Evolutionary conservation across 1,140 invertebrate species (phyloP), one percentile per base, ranked within the genome.

Genomic region (Telenomus remus): DNA sequence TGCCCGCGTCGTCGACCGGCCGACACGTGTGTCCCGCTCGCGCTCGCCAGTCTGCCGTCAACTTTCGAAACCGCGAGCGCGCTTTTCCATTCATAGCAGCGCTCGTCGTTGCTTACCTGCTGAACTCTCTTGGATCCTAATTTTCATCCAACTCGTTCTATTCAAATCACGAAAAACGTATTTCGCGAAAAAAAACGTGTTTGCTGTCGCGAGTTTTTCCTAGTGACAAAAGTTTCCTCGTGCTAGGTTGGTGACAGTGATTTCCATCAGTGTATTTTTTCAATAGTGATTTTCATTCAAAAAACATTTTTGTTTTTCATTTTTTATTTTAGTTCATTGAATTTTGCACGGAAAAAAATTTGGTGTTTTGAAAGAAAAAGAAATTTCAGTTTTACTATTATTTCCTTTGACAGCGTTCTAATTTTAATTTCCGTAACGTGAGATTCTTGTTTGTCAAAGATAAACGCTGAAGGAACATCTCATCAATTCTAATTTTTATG

Each of bases 61-160:
- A 72, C 69, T 72, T 64, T 72, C 54, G 48, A 64, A 57, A 59
- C 46, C 59, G 47, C 44, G 51, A 61, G 51, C 51, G 51, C 46
- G 60, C 69, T 64, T 64, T 72, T 64, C 54, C 69, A 59, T 72
- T 71, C 59, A 63, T 48, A 64, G 51, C 59, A 51, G 34, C 56
- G 19, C 14, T 33, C 33, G 33, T 35, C 12, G 0, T 54, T 47
- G 8, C 15, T n/a, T 5, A 19, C 16, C n/a, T 16, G 1, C 6
- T 9, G 33, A 53, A 53, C 60, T 49, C 4, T 65, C 19, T 27
- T 27, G 19, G 19, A 27, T 27, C 16, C 33, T n/a, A n/a, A 39
- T 59, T 37, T 44, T 46, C 7, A 19, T 48, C 27, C 37, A n/a
- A 44, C 12, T 44, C 43, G 39, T 6, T 43, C 4, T n/a, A n/a